Base-by-base conservation (phyloP, 2,113 vertebrate genomes). In the Labeo rohita region DNA sequence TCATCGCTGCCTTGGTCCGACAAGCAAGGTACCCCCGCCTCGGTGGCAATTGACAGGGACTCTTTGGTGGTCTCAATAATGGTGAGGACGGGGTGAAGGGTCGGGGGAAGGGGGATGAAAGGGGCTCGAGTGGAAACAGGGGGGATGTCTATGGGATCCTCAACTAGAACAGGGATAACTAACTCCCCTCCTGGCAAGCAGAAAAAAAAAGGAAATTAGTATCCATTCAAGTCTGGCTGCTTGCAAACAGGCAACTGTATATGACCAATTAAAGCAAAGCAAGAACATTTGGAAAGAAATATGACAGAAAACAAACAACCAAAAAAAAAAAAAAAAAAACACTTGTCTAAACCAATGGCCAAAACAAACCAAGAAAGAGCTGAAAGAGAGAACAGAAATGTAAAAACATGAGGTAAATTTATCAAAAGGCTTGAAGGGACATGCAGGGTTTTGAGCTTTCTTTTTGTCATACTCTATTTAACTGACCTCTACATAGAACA, bases 51-150 rank as follows among this genome's bases (percentile, higher is more conserved):
- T 96, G 97, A 97, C 96, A 97, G 96, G 97, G 98, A 97, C 95
- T 99, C 98, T 99, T 99, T 99, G 97, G 98, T 99, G 98, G 96
- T 98, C 96, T 98, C 97, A 96, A 97, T 96, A 97, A 99, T 97
- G 97, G 97, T 99, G 96, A 98, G 97, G 96, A 99, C 95, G 91
- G 98, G 98, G 95, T 94, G 98, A 91, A 98, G 96, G 97, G 98
- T 98, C 93, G 98, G 96, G 95, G 97, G 96, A 87, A 97, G 94
- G 95, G 97, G 96, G 93, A 98, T 99, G 97, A 96, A 98, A 93
- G 97, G 98, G 95, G 96, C 95, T 96, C 95, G 98, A 96, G 97
- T 97, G 96, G 96, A 97, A 95, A 98, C 95, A 96, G 97, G 96
- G 95, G 97, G 97, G 95, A 95, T 97, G 95, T 97, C 97, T 98